These are phyloP conservation scores for Lutjanus erythropterus DNA, from an alignment of 2,113 vertebrate species.

Conservation along the genomic window DNA sequence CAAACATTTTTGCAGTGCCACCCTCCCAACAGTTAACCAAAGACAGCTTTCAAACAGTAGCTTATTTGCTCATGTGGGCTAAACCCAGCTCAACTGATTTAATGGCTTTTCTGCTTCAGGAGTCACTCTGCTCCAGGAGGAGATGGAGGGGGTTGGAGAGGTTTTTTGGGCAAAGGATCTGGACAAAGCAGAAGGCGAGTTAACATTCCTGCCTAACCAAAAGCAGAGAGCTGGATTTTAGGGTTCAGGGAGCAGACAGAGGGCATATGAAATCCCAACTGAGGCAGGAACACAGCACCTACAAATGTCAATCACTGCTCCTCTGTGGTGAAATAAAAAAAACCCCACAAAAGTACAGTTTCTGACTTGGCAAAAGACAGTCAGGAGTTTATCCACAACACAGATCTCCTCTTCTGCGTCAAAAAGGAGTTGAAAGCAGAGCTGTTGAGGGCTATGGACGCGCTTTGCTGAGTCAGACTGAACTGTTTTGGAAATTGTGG, in stretches of 20 bases:
- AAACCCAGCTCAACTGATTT: conserved; percentile 61
- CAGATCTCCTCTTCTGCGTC: not conserved
- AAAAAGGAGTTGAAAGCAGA: not conserved
- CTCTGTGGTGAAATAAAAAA: not conserved
- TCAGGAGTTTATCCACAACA: not conserved
- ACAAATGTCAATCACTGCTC: conserved; percentile 31
- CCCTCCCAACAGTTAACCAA: conserved; percentile 23
- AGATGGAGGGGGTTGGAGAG: conserved; percentile 48
- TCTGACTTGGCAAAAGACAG: not conserved
- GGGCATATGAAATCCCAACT: conserved; percentile 55
- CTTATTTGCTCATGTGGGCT: conserved; percentile 62
- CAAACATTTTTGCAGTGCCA: conserved; percentile 18
- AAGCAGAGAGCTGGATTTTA: conserved; percentile 76
- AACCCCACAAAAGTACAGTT: not conserved
- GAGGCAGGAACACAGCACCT: conserved; percentile 14
- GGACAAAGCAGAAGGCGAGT: conserved; percentile 70
- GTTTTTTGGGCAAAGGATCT: conserved; percentile 55
- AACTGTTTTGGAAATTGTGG: conserved; percentile 78
- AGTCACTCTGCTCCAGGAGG: conserved; percentile 54
- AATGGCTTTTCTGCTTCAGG: conserved; percentile 61
- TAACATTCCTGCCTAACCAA: conserved; percentile 81
- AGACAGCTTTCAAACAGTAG: conserved; percentile 57
- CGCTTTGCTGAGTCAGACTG: conserved; percentile 71
- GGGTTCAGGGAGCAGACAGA: conserved; percentile 72
- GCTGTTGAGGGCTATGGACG: conserved; percentile 17